Evolutionary conservation across 2,797 vertebrate species (phyloP), one percentile per base, ranked within the genome.

Genomic region (Eulemur albifrons): DNA sequence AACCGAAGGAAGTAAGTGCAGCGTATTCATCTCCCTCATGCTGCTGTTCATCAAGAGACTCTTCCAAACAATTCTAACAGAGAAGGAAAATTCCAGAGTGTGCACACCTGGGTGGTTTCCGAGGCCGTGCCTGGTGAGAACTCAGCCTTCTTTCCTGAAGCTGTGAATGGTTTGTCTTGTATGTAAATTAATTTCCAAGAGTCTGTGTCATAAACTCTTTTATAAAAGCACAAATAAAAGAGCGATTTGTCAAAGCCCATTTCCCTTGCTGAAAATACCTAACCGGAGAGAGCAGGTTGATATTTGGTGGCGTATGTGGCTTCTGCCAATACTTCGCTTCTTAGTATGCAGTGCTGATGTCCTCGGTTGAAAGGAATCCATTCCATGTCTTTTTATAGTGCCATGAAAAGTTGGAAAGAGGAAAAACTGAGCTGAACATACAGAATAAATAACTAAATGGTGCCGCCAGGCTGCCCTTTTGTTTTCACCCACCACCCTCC

Each of bases 381-480:
- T 96, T 95, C 92, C 92, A 14, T 94, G 92, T 97, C 97, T 95
- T 96, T 98, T 97, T 90, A 95, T 76, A 94, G 95, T 93, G 87
- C 65, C 94, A 80, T 83, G 95, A 94, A 89, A 96, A 97, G 96
- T 94, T 97, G 93, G 91, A 89, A 93, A 91, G 96, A 88, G 90
- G 90, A 82, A 96, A 96, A 96, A 97, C 90, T 81, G 96, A 96
- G 92, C 73, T 83, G 96, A 96, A 96, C 95, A 69, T 95, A 93
- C 90, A 92, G 97, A 96, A 96, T 97, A 94, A 94, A 35, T 96
- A 97, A 96, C 89, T 94, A 90, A 90, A 40, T 12, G 95, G 94
- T 94, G 94, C 83, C 45, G 3, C 80, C 96, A 92, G 94, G n/a
- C 93, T 88, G 89, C 73, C 72, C 77, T 90, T 95, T 93, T 96